Evolutionary conservation across 1,140 invertebrate species (phyloP).

Genomic region (Palaemon carinicauda): DNA sequence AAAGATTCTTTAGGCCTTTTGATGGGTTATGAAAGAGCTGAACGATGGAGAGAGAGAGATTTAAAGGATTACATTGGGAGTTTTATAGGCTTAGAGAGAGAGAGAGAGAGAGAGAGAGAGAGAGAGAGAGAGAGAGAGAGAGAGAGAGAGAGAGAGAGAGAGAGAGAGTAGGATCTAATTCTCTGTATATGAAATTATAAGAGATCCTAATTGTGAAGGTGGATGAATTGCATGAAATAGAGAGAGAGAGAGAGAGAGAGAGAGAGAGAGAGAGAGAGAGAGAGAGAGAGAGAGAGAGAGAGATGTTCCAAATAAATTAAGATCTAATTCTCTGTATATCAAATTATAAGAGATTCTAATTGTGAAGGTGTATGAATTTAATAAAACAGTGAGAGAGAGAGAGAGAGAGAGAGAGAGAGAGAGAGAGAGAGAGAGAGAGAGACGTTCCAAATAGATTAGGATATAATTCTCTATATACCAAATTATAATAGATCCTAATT

Average conservation of each 20-base stretch:
- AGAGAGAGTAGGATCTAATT: too few species aligned
- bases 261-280: background rate
- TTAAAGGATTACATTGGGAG: background rate
- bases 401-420: too few species aligned
- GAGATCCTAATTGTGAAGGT: too few species aligned
- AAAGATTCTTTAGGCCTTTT: too few species aligned
- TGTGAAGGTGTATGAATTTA: background rate
- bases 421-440: background rate
- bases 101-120: too few species aligned
- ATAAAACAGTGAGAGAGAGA: too few species aligned
- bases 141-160: too few species aligned
- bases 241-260: slow-evolving; percentile 11
- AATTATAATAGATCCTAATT: too few species aligned
- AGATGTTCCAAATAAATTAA: background rate
- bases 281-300: slow-evolving; percentile 1
- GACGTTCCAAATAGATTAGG: background rate
- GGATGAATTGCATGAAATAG: too few species aligned
- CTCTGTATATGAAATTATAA: too few species aligned
- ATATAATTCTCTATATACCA: background rate
- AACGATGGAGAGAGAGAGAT: background rate
- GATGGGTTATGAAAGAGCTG: too few species aligned
- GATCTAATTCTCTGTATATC: background rate
- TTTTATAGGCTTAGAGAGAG: too few species aligned
- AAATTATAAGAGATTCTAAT: background rate
- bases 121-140: slow-evolving; percentile 11